Evolutionary conservation across 2,888 invertebrate species (phyloP), one percentile per base, ranked within the genome.

Genomic region (Minunthozetes semirufus): DNA sequence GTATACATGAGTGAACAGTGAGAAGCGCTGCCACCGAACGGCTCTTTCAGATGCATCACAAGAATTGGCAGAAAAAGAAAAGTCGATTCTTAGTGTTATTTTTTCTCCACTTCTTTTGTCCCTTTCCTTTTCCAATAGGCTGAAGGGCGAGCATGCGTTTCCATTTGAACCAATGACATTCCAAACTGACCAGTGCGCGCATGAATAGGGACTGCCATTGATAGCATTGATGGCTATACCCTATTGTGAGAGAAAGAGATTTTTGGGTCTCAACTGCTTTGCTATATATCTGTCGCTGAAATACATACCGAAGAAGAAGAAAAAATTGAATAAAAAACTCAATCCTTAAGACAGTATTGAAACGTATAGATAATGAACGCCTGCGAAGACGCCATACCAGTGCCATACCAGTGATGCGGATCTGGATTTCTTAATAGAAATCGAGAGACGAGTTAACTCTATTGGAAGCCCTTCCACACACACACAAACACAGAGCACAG

Each of bases 151-250:
- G 70, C 70, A 70, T 70, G 70, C 70, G 70, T 70, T 70, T 48
- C 42, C 25, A 25, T 68, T 13, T 48, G 46, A 70, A 46, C 70
- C 70, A 70, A 70, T 70, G 70, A 70, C 70, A 70, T 48, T 48
- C 70, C 70, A 70, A 70, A 70, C 70, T 70, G 70, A 70, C 70
- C 70, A 70, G 63, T 66, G 63, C 63, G 61, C 61, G 63, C 63
- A 66, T 66, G 70, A 42, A 46, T 70, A 70, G 70, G 70, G n/a
- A n/a, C n/a, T n/a, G n/a, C n/a, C n/a, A n/a, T n/a, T n/a, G n/a
- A 22, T 42, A 19, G 59, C 19, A 59, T 59, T 19, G 15, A 11
- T 48, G 25, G 6, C 22, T 25, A 61, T 53, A 25, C 19, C 1
- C 66, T 27, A 42, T 66, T 27, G 42, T 19, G 33, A 63, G 8